Evolutionary conservation across 2,113 vertebrate species (phyloP).

Genomic region (Bagarius yarrelli): DNA sequence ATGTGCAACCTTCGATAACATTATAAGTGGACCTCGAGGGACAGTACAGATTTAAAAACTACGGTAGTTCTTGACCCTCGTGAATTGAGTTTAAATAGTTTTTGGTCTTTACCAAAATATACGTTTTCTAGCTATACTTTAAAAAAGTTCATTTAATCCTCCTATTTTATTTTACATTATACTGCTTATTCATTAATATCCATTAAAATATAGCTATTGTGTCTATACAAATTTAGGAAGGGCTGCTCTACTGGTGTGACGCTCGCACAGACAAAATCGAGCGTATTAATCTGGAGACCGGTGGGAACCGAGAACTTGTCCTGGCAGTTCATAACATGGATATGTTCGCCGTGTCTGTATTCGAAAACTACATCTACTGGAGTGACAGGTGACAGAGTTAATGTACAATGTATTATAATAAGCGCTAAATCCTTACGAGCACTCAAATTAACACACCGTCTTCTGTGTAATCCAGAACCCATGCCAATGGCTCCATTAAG

Average conservation of each 20-base stretch:
- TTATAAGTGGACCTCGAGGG: no score
- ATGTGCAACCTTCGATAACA: no score
- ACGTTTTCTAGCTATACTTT: no score
- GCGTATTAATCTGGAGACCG: slow-evolving; percentile 89
- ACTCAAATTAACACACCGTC: slow-evolving; percentile 2
- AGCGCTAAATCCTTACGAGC: background rate
- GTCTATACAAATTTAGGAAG: slow-evolving; percentile 69
- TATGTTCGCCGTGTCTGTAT: slow-evolving; percentile 97
- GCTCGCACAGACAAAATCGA: slow-evolving; percentile 94
- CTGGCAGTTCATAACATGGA: slow-evolving; percentile 96
- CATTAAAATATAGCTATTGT: background rate
- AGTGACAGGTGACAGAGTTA: slow-evolving; percentile 80
- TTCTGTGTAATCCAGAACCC: slow-evolving; percentile 74
- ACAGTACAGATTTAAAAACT: no score
- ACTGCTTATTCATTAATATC: background rate
- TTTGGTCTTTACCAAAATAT: no score
- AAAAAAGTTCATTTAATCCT: no score
- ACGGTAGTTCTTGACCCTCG: no score
- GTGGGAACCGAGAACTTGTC: slow-evolving; percentile 87
- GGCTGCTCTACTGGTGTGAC: slow-evolving; percentile 93
- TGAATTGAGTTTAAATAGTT: no score
- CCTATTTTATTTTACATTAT: no score
- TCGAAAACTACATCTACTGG: slow-evolving; percentile 96
- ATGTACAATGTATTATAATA: background rate
- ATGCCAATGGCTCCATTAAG: slow-evolving; percentile 96